Evolutionary conservation across 2,797 vertebrate genomes (phyloP), one percentile per base, ranked within the genome.

Genomic region (Chiloscyllium punctatum): DNA sequence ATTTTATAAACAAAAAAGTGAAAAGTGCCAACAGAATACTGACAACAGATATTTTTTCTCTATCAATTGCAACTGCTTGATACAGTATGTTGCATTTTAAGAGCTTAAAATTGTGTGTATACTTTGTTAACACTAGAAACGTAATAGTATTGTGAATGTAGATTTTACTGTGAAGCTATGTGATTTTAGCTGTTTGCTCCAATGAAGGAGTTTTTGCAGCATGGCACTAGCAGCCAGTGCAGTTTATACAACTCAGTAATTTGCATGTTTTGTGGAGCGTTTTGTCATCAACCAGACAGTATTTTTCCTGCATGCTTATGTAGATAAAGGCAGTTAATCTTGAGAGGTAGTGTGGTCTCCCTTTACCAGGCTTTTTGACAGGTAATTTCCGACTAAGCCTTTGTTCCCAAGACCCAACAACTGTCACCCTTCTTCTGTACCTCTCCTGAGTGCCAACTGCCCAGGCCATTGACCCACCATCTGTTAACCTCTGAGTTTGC

Each of bases 61-160:
- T 95, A 98, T 98, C 98, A 98, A 98, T 98, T 98, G 98, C 98
- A 98, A 98, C 98, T 98, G 98, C 98, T 98, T 98, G 98, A 98
- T 97, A 98, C 96, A 98, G 98, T 98, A 98, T 96, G 98, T 98
- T 98, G 98, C 98, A 98, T 98, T 98, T 98, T 98, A 98, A 98
- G 98, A 98, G 98, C 98, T 98, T 98, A 98, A 98, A 98, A 98
- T 98, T 96, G 95, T 98, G 98, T 98, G 98, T 98, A 98, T 98
- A 98, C 98, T 98, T 98, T 98, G 98, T 98, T 98, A 98, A 98
- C 98, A 98, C 98, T 98, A 98, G 98, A 98, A 98, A 98, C 98
- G 98, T 98, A 98, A 98, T 98, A 98, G 98, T 98, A 98, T 98
- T 98, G 98, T 98, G 98, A 98, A 98, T 98, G 98, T 98, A 98